phyloP scores from a whole-genome alignment of 2,888 invertebrate species.

The Baronia brevicornis region DNA sequence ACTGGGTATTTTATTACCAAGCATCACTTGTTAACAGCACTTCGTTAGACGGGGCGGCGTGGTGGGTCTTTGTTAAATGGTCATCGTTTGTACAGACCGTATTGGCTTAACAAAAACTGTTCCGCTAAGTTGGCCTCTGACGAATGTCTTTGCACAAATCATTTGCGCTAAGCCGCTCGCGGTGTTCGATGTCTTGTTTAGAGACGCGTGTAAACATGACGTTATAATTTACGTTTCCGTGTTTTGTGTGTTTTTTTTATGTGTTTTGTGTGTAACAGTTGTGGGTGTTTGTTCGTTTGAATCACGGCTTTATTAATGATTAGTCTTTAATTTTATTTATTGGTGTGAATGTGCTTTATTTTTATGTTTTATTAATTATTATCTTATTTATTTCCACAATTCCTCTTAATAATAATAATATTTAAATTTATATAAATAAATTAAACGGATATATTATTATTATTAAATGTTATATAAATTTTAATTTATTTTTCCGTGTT shows the following conservation, averaged over 20 bases:
- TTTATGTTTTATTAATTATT: no score
- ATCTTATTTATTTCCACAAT: no score
- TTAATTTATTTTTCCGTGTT: no score
- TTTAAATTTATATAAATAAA: no score
- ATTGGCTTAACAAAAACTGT: constrained; percentile 50
- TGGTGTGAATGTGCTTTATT: no score
- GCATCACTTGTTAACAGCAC: constrained; percentile 8
- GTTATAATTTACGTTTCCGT: constrained; percentile 6
- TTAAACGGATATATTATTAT: no score
- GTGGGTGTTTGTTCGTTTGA: neutral
- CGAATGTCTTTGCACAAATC: constrained; percentile 48
- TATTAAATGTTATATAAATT: no score
- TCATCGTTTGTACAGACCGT: constrained; percentile 28
- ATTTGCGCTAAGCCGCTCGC: constrained; percentile 37
- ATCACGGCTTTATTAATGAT: no score
- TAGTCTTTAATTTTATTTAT: no score
- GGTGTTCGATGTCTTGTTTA: constrained; percentile 28
- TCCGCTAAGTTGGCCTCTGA: constrained; percentile 40
- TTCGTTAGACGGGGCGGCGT: constrained; percentile 13
- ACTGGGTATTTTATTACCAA: constrained; percentile 20
- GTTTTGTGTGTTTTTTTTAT: constrained; percentile 19
- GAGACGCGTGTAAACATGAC: constrained; percentile 18
- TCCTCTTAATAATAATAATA: no score
- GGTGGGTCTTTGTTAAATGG: constrained; percentile 30
- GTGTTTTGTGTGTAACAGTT: constrained; percentile 4